Percentiles rank a stretch among this genome's conserved stretches.
phyloP scores from a whole-genome alignment of 2,113 vertebrate species.

The Athene cunicularia region DNA sequence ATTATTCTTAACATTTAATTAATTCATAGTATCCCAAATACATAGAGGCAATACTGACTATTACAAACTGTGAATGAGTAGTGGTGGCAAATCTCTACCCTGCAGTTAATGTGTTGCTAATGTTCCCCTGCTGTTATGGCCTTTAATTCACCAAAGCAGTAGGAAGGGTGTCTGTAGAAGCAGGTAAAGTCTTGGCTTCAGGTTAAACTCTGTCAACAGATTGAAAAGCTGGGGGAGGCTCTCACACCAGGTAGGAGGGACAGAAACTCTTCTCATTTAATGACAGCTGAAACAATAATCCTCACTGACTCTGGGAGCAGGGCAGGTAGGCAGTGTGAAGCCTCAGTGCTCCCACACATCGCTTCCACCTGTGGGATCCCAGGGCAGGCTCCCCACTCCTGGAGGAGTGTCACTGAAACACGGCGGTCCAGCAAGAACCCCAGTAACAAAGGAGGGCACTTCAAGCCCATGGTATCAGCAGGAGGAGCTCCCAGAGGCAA shows the following conservation, averaged over 20 bases:
- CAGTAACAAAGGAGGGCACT: background rate
- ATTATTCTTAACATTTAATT: slow-evolving; percentile 26
- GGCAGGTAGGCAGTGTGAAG: background rate
- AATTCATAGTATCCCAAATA: slow-evolving; percentile 17
- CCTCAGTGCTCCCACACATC: background rate
- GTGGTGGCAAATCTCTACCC: background rate
- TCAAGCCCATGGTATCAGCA: background rate
- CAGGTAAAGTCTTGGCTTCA: background rate
- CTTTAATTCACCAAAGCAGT: background rate
- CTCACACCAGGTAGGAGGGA: background rate
- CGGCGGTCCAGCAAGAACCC: background rate
- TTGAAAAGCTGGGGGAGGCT: background rate
- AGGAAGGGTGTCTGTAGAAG: background rate
- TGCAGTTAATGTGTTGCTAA: background rate
- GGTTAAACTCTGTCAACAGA: background rate
- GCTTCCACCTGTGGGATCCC: background rate
- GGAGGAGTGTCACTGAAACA: background rate
- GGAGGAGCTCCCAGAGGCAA: background rate
- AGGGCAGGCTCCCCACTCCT: background rate
- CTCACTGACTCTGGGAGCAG: background rate
- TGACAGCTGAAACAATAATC: background rate
- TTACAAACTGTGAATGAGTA: background rate
- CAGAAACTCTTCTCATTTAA: background rate
- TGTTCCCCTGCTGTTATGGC: background rate
- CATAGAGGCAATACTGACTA: background rate